phyloP scores from a whole-genome alignment of 2,888 invertebrate species.

The Andrena fulva region DNA sequence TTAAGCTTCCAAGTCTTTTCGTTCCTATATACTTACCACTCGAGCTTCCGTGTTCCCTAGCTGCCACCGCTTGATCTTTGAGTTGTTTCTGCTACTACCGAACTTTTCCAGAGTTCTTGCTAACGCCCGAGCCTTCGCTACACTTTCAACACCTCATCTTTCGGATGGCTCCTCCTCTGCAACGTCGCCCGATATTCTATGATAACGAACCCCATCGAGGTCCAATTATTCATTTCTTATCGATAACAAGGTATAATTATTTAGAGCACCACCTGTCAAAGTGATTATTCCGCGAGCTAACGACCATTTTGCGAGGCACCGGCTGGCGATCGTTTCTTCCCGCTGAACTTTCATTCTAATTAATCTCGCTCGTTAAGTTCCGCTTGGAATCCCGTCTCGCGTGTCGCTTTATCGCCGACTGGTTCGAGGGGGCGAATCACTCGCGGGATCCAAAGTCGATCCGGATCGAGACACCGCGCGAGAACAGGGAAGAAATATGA shows the following conservation, averaged over 20 bases:
- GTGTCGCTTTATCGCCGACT: conserved; percentile 27
- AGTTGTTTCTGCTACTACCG: background rate
- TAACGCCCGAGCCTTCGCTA: background rate
- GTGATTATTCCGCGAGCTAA: conserved; percentile 33
- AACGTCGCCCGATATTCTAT: background rate
- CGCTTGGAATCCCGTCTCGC: conserved; percentile 3
- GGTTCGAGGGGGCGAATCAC: background rate
- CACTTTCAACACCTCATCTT: background rate
- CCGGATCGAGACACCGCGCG: background rate
- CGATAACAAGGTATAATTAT: conserved; percentile 31
- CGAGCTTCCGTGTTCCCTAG: background rate
- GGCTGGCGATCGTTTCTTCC: conserved; percentile 13
- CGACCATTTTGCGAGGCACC: conserved; percentile 31
- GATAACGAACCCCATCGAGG: background rate
- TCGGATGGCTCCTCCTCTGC: too few species aligned
- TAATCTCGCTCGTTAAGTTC: conserved; percentile 25
- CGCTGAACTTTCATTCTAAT: conserved; percentile 7
- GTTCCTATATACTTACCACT: background rate
- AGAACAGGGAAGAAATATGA: background rate
- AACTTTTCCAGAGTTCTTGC: background rate
- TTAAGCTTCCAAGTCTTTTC: background rate
- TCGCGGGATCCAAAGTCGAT: background rate
- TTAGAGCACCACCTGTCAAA: conserved; percentile 16
- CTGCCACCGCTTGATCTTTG: background rate
- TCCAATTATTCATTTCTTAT: conserved; percentile 18